phyloP scores from a whole-genome alignment of 2,113 vertebrate genomes.

The Paraplagusia blochii region DNA sequence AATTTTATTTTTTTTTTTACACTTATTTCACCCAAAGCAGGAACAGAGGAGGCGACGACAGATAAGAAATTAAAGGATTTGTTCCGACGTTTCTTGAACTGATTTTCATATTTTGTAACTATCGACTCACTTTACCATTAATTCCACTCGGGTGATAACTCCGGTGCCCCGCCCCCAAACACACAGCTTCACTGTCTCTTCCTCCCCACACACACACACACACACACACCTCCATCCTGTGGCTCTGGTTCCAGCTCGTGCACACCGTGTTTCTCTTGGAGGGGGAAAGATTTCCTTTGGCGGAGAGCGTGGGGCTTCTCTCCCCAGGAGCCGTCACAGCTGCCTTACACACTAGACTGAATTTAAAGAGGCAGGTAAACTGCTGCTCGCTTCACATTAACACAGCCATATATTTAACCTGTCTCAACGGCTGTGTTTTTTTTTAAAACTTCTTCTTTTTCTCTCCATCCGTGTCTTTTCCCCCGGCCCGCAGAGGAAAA shows the following conservation, averaged over 20 bases:
- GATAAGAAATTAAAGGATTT: too few species aligned
- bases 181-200: neutral
- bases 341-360: constrained; percentile 37
- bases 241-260: constrained; percentile 44
- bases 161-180: neutral
- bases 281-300: constrained; percentile 52
- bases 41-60: too few species aligned
- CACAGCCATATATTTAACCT: constrained; percentile 60
- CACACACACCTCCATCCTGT: constrained; percentile 31
- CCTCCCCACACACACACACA: constrained; percentile 1
- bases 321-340: constrained; percentile 44
- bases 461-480: constrained; percentile 23
- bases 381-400: constrained; percentile 52
- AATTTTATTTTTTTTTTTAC: too few species aligned
- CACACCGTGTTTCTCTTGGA: constrained; percentile 63
- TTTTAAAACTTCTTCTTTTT: constrained; percentile 13
- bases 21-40: too few species aligned
- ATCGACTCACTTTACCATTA: too few species aligned
- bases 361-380: constrained; percentile 69
- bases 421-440: constrained; percentile 21
- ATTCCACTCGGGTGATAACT: too few species aligned
- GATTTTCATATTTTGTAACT: too few species aligned
- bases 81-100: too few species aligned
- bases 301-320: constrained; percentile 26
- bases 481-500: constrained; percentile 28